Percentiles rank a stretch among this genome's conserved stretches.
phyloP scores from a whole-genome alignment of 2,113 vertebrate genomes.

The Raja brachyura region DNA sequence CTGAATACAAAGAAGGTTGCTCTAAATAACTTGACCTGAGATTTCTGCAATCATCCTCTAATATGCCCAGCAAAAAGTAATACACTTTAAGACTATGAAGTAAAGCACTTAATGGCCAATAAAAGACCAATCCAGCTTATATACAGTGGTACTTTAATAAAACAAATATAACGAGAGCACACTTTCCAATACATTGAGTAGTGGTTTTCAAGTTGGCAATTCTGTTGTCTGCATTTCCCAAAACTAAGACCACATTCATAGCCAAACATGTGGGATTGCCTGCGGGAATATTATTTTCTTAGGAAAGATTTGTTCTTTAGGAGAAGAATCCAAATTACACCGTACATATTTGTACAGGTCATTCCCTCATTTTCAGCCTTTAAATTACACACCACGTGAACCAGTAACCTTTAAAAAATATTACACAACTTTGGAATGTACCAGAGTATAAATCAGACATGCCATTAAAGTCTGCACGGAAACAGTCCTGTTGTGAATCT shows the following conservation, averaged over 20 bases:
- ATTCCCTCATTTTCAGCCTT: not conserved
- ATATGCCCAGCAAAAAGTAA: not conserved
- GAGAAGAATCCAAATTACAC: constrained; percentile 3
- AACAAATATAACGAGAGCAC: not conserved
- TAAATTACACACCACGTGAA: not conserved
- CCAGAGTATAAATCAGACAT: not conserved
- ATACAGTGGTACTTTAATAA: not conserved
- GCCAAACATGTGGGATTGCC: not conserved
- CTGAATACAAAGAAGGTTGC: not conserved
- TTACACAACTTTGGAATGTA: constrained; percentile 1
- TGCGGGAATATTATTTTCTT: not conserved
- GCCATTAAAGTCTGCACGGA: not conserved
- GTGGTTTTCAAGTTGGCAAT: not conserved
- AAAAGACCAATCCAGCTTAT: not conserved
- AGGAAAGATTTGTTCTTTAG: constrained; percentile 2
- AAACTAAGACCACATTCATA: not conserved
- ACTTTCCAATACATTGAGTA: not conserved
- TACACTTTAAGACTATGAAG: not conserved
- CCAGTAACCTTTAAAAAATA: constrained; percentile 8
- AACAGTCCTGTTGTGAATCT: not conserved
- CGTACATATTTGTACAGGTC: not conserved
- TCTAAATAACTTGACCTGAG: not conserved
- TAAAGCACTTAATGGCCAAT: too few relatives aligned
- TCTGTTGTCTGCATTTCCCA: not conserved
- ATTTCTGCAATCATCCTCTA: constrained; percentile 1